Conservation (phyloP, 2,888 invertebrate species). For the Saturnia japonica region DNA sequence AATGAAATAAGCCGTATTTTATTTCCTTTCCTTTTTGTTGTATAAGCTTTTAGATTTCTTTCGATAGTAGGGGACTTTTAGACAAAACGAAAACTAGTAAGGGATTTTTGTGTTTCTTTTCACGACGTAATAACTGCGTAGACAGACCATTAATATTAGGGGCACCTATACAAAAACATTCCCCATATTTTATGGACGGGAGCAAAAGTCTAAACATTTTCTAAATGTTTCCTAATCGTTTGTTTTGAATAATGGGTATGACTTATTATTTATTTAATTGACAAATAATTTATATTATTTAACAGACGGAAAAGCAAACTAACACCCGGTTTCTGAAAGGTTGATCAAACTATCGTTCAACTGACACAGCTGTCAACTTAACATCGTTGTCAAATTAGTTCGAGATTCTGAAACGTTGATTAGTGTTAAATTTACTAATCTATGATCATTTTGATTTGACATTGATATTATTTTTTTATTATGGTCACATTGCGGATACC, state of each 20-base stretch:
- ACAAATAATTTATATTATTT: neutral
- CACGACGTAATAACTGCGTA: slow-evolving; percentile 22
- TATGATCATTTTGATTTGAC: too few species aligned
- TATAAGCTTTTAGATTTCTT: slow-evolving; percentile 60
- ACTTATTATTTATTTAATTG: neutral
- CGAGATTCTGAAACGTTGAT: too few species aligned
- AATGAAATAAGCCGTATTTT: slow-evolving; percentile 79
- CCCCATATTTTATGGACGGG: neutral
- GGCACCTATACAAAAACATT: slow-evolving; percentile 7
- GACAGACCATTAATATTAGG: slow-evolving; percentile 25
- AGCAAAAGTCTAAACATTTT: neutral
- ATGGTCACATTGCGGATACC: too few species aligned
- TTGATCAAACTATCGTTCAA: too few species aligned
- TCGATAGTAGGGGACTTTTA: slow-evolving; percentile 50
- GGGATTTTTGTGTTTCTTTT: slow-evolving; percentile 37
- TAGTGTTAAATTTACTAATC: too few species aligned
- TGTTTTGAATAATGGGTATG: neutral
- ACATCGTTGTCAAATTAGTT: too few species aligned
- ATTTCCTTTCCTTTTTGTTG: slow-evolving; percentile 70
- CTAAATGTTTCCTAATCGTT: neutral
- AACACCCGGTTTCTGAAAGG: too few species aligned
- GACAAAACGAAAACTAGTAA: slow-evolving; percentile 51
- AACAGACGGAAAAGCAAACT: neutral
- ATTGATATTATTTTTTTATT: too few species aligned
- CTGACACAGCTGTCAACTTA: too few species aligned